Evolutionary conservation across 1,140 invertebrate species (phyloP).

Genomic region (Solen grandis): DNA sequence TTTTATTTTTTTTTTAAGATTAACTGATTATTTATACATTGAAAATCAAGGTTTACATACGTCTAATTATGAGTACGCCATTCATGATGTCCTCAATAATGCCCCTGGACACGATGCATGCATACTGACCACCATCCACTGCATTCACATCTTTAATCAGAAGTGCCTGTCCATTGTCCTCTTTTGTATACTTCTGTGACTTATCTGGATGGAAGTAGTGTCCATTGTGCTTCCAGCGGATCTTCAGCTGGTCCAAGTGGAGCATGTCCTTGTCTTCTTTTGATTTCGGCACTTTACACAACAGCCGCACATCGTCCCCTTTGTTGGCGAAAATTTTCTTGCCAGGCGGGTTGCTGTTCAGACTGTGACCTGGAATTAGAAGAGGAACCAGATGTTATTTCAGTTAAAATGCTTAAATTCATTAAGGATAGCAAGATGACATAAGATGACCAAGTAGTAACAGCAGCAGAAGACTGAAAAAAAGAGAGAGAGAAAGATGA

Average conservation of each 20-base stretch:
- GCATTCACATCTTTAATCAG: slow-evolving; percentile 96
- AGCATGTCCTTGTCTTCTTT: no score
- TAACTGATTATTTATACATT: not conserved
- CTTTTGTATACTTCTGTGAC: slow-evolving; percentile 38
- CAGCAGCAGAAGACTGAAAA: no score
- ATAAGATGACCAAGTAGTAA: no score
- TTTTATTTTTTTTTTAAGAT: not conserved
- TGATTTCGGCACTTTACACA: slow-evolving; percentile 24
- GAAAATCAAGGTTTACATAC: slow-evolving; percentile 74
- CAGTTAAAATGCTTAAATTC: no score
- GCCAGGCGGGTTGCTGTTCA: slow-evolving; percentile 25
- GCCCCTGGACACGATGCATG: slow-evolving; percentile 94
- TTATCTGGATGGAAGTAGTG: slow-evolving; percentile 42
- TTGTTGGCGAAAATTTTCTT: slow-evolving; percentile 35
- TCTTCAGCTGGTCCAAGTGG: not conserved
- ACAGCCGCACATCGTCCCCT: slow-evolving; percentile 33
- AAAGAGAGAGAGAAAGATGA: no score
- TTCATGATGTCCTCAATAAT: slow-evolving; percentile 91
- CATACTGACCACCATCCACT: slow-evolving; percentile 95
- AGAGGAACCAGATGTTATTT: no score
- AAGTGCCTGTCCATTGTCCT: slow-evolving; percentile 79
- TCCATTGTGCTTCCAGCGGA: slow-evolving; percentile 49
- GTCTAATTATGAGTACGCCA: slow-evolving; percentile 95
- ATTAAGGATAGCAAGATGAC: no score
- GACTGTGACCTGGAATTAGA: slow-evolving; percentile 38